Evolutionary conservation across 2,888 invertebrate species (phyloP).

Genomic region (Rhabditoides inermis): DNA sequence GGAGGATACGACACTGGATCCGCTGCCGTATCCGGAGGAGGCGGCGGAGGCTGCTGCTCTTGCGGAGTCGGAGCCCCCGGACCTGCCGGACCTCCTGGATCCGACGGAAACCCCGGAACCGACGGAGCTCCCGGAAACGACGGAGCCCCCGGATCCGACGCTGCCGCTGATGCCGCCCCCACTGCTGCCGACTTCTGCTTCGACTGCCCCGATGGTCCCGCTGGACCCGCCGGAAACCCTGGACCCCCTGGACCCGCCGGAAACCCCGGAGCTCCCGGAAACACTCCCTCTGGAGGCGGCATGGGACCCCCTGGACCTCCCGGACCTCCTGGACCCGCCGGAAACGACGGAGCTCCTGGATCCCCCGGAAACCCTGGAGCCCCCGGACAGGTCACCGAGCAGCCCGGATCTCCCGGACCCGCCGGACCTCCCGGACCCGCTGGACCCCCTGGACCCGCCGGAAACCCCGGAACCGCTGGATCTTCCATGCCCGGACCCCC

Average conservation of each 20-base stretch:
- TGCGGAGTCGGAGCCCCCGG: conserved; percentile 39
- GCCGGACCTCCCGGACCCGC: conserved; percentile 28
- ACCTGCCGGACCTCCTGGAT: conserved; percentile 33
- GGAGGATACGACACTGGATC: too few relatives aligned
- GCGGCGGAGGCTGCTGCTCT: conserved; percentile 30
- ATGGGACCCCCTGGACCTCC: conserved; percentile 30
- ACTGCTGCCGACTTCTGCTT: conserved; percentile 32
- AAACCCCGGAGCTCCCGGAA: conserved; percentile 31
- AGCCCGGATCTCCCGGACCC: conserved; percentile 20
- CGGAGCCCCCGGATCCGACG: conserved; percentile 27
- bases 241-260: conserved; percentile 38
- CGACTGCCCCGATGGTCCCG: conserved; percentile 37
- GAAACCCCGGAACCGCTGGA: conserved; percentile 12
- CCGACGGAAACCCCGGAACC: conserved; percentile 39
- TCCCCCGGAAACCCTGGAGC: conserved; percentile 31
- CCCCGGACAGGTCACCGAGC: conserved; percentile 27
- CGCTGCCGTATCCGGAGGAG: too few relatives aligned
- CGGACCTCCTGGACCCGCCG: conserved; percentile 34
- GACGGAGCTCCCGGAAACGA: conserved; percentile 14
- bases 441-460: conserved; percentile 36
- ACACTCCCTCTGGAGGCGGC: conserved; percentile 16
- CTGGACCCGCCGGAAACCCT: conserved; percentile 35
- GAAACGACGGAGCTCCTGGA: conserved; percentile 32
- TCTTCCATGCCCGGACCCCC: conserved; percentile 22
- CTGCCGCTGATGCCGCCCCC: conserved; percentile 20